phyloP scores from a whole-genome alignment of 2,888 invertebrate genomes.

The Synergus japonicus region DNA sequence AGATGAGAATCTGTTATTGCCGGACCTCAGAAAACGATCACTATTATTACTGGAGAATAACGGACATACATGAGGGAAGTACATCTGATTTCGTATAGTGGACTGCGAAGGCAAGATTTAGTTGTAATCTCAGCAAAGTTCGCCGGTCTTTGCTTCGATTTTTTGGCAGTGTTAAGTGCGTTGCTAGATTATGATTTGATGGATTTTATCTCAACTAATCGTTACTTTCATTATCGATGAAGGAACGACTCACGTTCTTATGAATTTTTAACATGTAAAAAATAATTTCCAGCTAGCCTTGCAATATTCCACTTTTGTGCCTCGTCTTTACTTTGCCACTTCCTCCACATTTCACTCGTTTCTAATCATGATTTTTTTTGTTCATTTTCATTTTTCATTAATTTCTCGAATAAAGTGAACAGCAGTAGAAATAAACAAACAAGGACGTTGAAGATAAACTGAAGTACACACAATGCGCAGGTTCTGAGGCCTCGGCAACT shows the following conservation, averaged over 20 bases:
- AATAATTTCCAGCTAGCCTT: conserved; percentile 29
- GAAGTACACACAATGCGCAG: conserved; percentile 44
- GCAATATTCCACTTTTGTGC: conserved; percentile 33
- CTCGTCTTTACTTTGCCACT: neutral
- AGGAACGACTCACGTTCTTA: conserved; percentile 19
- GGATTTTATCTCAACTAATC: neutral
- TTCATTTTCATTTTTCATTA: neutral
- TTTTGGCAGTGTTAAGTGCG: conserved; percentile 35
- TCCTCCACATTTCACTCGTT: conserved; percentile 2
- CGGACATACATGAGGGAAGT: conserved; percentile 32
- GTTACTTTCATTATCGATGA: conserved; percentile 39
- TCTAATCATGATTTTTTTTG: neutral
- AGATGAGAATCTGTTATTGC: conserved; percentile 71
- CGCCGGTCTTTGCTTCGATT: conserved; percentile 4
- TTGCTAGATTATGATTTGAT: conserved; percentile 13
- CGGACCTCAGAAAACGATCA: conserved; percentile 67
- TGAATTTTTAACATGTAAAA: conserved; percentile 12
- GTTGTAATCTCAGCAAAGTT: conserved; percentile 25
- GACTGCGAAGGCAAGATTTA: conserved; percentile 31
- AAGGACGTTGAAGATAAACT: conserved; percentile 29
- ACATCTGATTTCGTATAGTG: conserved; percentile 27
- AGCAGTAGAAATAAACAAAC: neutral
- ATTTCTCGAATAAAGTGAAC: conserved; percentile 17
- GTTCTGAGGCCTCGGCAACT: conserved; percentile 73
- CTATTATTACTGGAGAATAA: conserved; percentile 35